Percentiles rank a stretch among this genome's conserved stretches.
Conservation (phyloP, 2,888 invertebrate genomes). For the Oscheius sp. region DNA sequence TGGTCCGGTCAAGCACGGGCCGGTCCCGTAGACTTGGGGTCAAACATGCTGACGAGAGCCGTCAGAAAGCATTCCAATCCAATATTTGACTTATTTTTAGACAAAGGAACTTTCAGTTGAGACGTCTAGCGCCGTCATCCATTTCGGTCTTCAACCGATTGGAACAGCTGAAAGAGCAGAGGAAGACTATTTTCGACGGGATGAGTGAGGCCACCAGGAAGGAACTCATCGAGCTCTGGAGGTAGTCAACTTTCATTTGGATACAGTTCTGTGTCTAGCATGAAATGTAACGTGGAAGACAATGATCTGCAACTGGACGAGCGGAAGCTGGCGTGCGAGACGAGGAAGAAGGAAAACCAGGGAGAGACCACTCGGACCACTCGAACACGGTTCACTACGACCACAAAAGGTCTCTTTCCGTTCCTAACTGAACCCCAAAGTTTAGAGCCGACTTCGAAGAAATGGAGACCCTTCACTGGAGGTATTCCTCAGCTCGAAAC, state of each 20-base stretch:
- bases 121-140: slow-evolving; percentile 7
- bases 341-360: background rate
- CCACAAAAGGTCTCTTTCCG: background rate
- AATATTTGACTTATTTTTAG: slow-evolving; percentile 27
- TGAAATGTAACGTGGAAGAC: slow-evolving; percentile 7
- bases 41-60: slow-evolving; percentile 24
- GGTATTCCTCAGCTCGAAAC: slow-evolving; percentile 8
- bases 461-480: slow-evolving; percentile 13
- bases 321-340: background rate
- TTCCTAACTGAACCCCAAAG: too few species aligned
- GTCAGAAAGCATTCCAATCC: slow-evolving; percentile 4
- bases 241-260: background rate
- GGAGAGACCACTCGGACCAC: background rate
- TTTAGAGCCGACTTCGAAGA: background rate
- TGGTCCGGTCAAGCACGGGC: slow-evolving; percentile 18
- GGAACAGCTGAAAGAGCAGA: slow-evolving; percentile 15
- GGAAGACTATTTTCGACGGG: background rate
- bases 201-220: background rate
- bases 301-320: slow-evolving; percentile 11
- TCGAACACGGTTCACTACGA: slow-evolving; percentile 3
- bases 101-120: slow-evolving; percentile 20
- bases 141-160: slow-evolving; percentile 22
- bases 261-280: background rate
- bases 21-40: slow-evolving; percentile 8
- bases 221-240: slow-evolving; percentile 23